A percentile compares a stretch with the other conserved stretches of the same genome.
Evolutionary conservation across 35 echinoderm and acorn worm species (phyloP).

Genomic region (Apostichopus parvimensis): DNA sequence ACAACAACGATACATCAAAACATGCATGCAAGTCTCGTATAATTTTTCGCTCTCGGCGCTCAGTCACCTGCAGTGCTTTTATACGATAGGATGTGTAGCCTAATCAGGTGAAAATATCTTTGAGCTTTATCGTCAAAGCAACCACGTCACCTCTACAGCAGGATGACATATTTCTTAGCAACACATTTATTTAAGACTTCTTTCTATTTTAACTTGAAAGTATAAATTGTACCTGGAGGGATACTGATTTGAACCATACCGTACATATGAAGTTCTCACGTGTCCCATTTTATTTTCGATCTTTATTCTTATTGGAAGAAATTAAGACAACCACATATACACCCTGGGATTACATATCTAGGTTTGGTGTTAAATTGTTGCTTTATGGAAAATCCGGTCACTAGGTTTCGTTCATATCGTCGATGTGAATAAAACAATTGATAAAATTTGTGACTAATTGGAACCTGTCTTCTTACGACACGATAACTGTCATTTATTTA

Average conservation of each 20-base stretch:
- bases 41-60: background rate
- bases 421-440: background rate
- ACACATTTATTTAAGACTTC: slow-evolving; percentile 4
- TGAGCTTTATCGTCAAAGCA: slow-evolving; percentile 1
- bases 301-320: background rate
- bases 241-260: background rate
- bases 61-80: background rate
- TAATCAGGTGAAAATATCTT: slow-evolving; percentile 5
- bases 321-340: background rate
- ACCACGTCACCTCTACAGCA: background rate
- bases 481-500: slow-evolving; percentile 14
- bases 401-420: background rate
- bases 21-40: background rate
- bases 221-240: background rate
- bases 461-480: background rate
- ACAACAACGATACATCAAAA: background rate
- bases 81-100: background rate
- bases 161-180: background rate
- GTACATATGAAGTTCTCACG: background rate
- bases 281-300: background rate
- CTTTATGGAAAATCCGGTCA: background rate
- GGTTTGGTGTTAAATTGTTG: background rate
- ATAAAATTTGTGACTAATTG: background rate
- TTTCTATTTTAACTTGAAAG: background rate
- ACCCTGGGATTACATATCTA: background rate